A percentile compares a stretch with the other conserved stretches of the same genome.
Evolutionary conservation across 2,888 invertebrate species (phyloP).

Genomic region (Cheilosia vernalis): DNA sequence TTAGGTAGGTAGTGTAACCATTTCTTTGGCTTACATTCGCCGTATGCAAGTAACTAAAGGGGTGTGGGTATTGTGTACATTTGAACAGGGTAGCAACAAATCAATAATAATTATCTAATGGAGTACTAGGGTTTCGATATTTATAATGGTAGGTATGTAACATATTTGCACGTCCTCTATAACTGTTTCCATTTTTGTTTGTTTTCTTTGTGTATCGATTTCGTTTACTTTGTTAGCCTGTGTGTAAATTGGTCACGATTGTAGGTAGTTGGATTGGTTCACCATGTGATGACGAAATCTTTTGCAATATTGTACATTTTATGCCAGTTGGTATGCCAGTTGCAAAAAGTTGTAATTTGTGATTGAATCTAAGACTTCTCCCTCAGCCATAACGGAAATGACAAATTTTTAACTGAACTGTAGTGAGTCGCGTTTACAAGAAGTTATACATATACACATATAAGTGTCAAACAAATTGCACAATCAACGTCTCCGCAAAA

Average conservation of each 20-base stretch:
- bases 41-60: background rate
- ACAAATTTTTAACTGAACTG: too few relatives aligned
- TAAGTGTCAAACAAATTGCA: too few relatives aligned
- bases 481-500: too few relatives aligned
- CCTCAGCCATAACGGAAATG: too few relatives aligned
- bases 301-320: background rate
- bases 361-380: too few relatives aligned
- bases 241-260: background rate
- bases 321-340: too few relatives aligned
- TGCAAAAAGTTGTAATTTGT: too few relatives aligned
- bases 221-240: background rate
- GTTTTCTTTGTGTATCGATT: background rate
- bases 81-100: background rate
- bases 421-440: too few relatives aligned
- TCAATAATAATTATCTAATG: conserved; percentile 12
- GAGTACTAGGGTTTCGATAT: background rate
- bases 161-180: conserved; percentile 4
- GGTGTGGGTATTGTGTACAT: background rate
- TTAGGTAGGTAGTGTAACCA: background rate
- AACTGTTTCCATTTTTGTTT: background rate
- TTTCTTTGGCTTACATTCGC: too few relatives aligned
- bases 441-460: too few relatives aligned
- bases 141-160: background rate
- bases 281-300: background rate
- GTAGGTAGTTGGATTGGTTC: background rate